Base-by-base conservation (phyloP, 2,888 invertebrate species). In the Calliphora vomitoria region DNA sequence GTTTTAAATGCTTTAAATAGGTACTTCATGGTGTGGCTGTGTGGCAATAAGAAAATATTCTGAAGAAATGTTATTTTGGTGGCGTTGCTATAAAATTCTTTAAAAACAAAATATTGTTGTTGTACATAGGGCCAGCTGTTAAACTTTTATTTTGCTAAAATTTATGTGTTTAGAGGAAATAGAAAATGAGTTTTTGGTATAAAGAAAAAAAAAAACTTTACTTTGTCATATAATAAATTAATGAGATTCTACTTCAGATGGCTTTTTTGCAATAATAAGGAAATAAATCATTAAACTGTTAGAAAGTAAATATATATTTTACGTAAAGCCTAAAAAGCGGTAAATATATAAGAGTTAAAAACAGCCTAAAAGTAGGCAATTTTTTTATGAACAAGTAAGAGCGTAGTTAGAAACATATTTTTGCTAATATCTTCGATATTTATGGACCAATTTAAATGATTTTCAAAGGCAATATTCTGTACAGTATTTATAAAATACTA, bases 31-130 rank as follows among this genome's bases (percentile, higher is more conserved):
- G 41, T n/a, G 20, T 35, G 25, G 53, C 10, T 44, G 38, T 87
- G 82, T 71, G 41, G 87, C 82, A 85, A 87, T 85, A 74, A 74
- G 69, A 62, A 66, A 74, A 47, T 68, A 20, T 58, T 66, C 64
- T 79, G 75, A 38, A 74, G 62, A 71, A 76, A 76, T 47, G 25
- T 74, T 15, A 8, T 20, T 80, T 68, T 35, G 15, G 20, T 47
- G 55, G 53, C 53, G 15, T 72, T 71, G 25, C 25, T 44, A 15
- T 58, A 20, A 35, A 74, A 41, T 55, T 31, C 38, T 60, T 53
- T 47, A 11, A 47, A 31, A 38, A 31, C 38, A 80, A 75, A 62
- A 69, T 25, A 25, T 25, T 64, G 47, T 71, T 81, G 38, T 64
- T 53, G 50, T 31, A 55, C 11, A 71, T 75, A 62, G 62, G 75